These are phyloP conservation scores for Tiaroga cobitis DNA, from an alignment of 2,797 vertebrate species.

Conservation along the genomic window DNA sequence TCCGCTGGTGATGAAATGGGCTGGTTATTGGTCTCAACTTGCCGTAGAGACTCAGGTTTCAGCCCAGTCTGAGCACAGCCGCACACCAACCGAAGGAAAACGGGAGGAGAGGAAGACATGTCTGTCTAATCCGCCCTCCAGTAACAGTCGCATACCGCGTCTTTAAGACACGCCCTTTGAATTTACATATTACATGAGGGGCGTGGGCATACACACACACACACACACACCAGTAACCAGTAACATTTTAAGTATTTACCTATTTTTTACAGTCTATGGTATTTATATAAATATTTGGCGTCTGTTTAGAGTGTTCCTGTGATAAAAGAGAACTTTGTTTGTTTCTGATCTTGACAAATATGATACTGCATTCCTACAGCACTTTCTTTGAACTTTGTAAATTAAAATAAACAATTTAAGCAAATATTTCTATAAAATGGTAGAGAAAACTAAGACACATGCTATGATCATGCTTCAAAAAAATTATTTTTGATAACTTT, in stretches of 20 bases:
- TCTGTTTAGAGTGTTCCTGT: background rate
- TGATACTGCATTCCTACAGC: background rate
- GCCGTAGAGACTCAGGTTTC: constrained; percentile 23
- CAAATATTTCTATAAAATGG: background rate
- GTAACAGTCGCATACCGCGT: background rate
- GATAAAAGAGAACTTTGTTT: background rate
- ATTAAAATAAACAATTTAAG: background rate
- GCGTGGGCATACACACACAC: too few relatives aligned
- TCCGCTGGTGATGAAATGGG: background rate
- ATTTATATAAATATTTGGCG: background rate
- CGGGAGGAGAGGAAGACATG: constrained; percentile 13
- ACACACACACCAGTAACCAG: background rate
- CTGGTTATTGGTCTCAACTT: constrained; percentile 21
- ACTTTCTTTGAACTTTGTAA: background rate
- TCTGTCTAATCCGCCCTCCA: constrained; percentile 8
- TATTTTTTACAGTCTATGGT: too few relatives aligned
- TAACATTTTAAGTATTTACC: background rate
- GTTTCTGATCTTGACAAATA: background rate
- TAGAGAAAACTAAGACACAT: background rate
- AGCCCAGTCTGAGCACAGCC: background rate
- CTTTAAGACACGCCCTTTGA: constrained; percentile 17
- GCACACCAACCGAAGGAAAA: constrained; percentile 28
- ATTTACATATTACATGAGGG: constrained; percentile 1
- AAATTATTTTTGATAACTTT: background rate
- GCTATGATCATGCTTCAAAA: background rate